Percentiles rank a stretch among this genome's conserved stretches.
phyloP scores from a whole-genome alignment of 2,888 invertebrate species.

The Ornithoptera alexandrae region DNA sequence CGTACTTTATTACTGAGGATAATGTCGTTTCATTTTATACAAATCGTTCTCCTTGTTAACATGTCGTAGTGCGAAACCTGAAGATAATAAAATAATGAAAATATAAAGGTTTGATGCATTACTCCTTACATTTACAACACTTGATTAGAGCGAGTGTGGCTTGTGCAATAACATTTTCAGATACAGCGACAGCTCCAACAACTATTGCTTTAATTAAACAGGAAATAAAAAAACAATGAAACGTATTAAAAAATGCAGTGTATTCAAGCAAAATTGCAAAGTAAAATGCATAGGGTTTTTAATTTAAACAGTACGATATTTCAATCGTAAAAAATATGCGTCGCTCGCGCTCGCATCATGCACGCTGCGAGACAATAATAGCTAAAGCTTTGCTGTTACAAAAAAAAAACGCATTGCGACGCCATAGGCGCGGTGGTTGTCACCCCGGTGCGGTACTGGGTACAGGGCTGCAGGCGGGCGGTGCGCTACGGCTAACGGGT shows the following conservation, averaged over 20 bases:
- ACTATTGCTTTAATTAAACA: neutral
- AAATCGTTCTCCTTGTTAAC: neutral
- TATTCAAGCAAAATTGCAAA: neutral
- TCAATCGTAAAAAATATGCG: neutral
- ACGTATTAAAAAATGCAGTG: neutral
- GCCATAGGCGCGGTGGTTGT: slow-evolving; percentile 14
- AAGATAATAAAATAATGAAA: too few relatives aligned
- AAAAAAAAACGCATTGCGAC: neutral
- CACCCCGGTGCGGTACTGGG: slow-evolving; percentile 41
- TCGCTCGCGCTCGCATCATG: neutral
- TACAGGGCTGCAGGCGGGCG: slow-evolving; percentile 45
- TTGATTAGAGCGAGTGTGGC: too few relatives aligned
- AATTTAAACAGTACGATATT: neutral
- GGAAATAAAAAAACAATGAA: neutral
- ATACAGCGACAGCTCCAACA: neutral
- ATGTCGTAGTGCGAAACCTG: too few relatives aligned
- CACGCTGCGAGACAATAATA: neutral
- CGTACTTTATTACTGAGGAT: slow-evolving; percentile 9
- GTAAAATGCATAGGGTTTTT: neutral
- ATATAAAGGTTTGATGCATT: too few relatives aligned
- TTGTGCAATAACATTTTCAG: neutral
- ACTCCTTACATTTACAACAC: too few relatives aligned
- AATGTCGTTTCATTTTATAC: slow-evolving; percentile 14
- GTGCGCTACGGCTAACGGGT: slow-evolving; percentile 39
- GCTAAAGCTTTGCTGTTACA: neutral